Percentiles rank a stretch among this genome's conserved stretches.
Conservation (phyloP, 2,888 invertebrate species). For the Terebella lapidaria region DNA sequence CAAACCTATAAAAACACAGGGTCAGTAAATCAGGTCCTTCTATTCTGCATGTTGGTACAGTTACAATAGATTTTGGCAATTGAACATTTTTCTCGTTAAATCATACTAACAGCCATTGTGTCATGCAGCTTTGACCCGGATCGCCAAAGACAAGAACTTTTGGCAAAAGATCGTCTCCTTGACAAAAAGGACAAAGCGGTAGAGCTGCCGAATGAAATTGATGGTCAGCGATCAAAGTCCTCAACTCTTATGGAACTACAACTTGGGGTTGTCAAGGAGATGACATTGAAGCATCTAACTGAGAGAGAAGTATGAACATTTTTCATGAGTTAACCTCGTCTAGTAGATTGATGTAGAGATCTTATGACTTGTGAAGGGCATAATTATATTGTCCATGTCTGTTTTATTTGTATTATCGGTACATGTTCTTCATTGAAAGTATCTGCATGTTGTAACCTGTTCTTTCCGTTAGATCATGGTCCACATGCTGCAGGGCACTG, state of each 20-base stretch:
- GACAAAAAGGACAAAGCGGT: not conserved
- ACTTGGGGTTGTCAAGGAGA: slow-evolving; percentile 28
- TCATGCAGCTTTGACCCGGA: slow-evolving; percentile 30
- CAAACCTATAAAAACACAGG: slow-evolving; percentile 30
- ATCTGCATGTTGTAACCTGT: too few relatives aligned
- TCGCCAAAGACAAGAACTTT: slow-evolving; percentile 31
- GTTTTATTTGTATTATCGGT: too few relatives aligned
- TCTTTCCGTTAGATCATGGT: not conserved
- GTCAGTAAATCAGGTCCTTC: too few relatives aligned
- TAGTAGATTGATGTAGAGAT: not conserved
- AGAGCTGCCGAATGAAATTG: not conserved
- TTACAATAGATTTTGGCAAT: not conserved
- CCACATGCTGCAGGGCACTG: not conserved
- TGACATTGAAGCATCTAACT: slow-evolving; percentile 33
- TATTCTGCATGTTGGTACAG: too few relatives aligned
- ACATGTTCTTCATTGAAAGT: too few relatives aligned
- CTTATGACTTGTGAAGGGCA: not conserved
- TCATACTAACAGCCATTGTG: not conserved
- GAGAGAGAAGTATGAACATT: slow-evolving; percentile 36
- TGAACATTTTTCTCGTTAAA: not conserved
- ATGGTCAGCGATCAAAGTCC: not conserved
- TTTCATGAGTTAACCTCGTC: not conserved
- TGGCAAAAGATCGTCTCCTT: slow-evolving; percentile 19
- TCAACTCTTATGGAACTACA: slow-evolving; percentile 26
- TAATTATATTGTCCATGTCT: not conserved